Conservation (phyloP, 2,888 invertebrate genomes). For the Sialis fuliginosa region DNA sequence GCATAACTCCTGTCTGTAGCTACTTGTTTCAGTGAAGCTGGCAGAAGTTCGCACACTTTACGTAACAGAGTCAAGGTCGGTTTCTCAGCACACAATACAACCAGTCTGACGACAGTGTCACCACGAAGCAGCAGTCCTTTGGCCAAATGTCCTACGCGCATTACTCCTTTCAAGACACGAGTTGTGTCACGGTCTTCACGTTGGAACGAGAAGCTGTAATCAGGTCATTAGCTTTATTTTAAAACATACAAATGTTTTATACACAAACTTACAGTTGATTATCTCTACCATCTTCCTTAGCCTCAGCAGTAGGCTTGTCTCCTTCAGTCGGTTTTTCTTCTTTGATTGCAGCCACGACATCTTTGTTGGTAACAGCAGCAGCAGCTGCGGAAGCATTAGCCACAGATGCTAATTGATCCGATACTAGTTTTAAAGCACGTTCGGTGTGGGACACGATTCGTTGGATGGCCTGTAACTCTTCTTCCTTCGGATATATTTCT, state of each 20-base stretch:
- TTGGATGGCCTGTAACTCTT: constrained; percentile 76
- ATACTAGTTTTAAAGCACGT: constrained; percentile 83
- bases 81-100: constrained; percentile 87
- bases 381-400: constrained; percentile 14
- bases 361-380: constrained; percentile 14
- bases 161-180: constrained; percentile 83
- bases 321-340: constrained; percentile 34
- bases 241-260: constrained; percentile 10
- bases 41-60: constrained; percentile 70
- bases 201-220: constrained; percentile 42
- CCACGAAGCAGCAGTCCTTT: constrained; percentile 80
- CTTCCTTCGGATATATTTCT: constrained; percentile 84
- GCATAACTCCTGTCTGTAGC: constrained; percentile 63
- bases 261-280: constrained; percentile 46
- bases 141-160: constrained; percentile 85
- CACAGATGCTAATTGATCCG: constrained; percentile 67
- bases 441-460: constrained; percentile 86
- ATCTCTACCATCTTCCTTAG: constrained; percentile 58
- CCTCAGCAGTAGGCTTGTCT: constrained; percentile 20
- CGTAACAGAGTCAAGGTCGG: constrained; percentile 78
- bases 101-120: constrained; percentile 78
- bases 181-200: constrained; percentile 38
- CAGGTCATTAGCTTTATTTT: constrained; percentile 3
- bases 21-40: constrained; percentile 54
- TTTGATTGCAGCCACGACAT: constrained; percentile 7